Conservation (phyloP, 2,113 vertebrate species). For the Cercopithecus mona region DNA sequence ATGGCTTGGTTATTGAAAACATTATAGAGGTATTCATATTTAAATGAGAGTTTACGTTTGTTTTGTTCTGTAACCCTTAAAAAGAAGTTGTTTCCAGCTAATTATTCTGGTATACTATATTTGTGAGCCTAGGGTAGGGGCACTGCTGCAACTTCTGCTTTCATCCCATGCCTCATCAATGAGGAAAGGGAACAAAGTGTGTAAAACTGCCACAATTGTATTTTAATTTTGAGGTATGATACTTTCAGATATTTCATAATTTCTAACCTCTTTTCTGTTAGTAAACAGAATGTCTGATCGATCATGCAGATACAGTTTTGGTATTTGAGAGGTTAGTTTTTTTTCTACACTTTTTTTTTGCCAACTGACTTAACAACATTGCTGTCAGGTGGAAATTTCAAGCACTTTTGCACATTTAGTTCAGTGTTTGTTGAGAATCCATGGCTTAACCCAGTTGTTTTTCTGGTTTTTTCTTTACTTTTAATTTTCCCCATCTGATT, state of each 20-base stretch:
- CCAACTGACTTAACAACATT: slow-evolving; percentile 89
- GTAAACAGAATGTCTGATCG: slow-evolving; percentile 89
- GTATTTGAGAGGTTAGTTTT: slow-evolving; percentile 83
- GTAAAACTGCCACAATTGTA: slow-evolving; percentile 84
- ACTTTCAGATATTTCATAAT: slow-evolving; percentile 80
- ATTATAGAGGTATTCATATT: slow-evolving; percentile 81
- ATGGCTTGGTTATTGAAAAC: slow-evolving; percentile 80
- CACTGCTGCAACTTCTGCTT: slow-evolving; percentile 82
- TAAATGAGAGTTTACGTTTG: slow-evolving; percentile 73
- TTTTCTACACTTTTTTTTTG: slow-evolving; percentile 89
- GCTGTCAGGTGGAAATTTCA: slow-evolving; percentile 85
- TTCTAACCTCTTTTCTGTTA: slow-evolving; percentile 85
- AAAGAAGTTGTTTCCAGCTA: slow-evolving; percentile 83
- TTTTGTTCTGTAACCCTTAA: slow-evolving; percentile 78
- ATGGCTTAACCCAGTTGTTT: slow-evolving; percentile 85
- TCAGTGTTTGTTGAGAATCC: slow-evolving; percentile 89
- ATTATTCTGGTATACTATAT: slow-evolving; percentile 84
- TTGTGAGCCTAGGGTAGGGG: slow-evolving; percentile 83
- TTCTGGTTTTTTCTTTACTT: slow-evolving; percentile 84
- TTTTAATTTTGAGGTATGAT: slow-evolving; percentile 80
- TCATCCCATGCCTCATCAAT: slow-evolving; percentile 82
- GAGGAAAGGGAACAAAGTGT: slow-evolving; percentile 79
- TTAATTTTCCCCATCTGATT: slow-evolving; percentile 89
- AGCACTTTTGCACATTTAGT: slow-evolving; percentile 92
- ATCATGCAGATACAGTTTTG: slow-evolving; percentile 86